These are phyloP conservation scores for Alloscopus bannaensis DNA, from an alignment of 2,888 invertebrate genomes.

Conservation along the genomic window DNA sequence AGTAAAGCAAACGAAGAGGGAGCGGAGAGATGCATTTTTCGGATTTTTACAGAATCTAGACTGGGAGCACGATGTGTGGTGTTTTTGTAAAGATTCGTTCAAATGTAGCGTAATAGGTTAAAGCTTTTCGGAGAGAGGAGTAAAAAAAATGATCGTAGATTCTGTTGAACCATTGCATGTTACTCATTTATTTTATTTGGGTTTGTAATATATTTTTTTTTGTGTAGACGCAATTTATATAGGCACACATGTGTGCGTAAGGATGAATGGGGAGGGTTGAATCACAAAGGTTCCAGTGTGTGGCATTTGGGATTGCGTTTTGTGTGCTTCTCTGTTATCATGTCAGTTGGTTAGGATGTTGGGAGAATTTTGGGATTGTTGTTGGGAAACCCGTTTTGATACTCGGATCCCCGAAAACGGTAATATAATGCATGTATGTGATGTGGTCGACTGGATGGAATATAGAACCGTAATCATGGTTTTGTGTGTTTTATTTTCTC, in stretches of 20 bases:
- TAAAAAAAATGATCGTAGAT: too few relatives aligned
- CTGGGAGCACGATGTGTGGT: conserved; percentile 14
- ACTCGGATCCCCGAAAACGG: neutral
- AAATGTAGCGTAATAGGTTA: conserved; percentile 27
- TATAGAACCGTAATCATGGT: conserved; percentile 66
- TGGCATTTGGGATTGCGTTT: neutral
- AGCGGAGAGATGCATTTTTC: conserved; percentile 52
- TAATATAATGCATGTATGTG: conserved; percentile 46
- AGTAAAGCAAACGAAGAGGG: conserved; percentile 22
- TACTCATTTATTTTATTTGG: conserved; percentile 22
- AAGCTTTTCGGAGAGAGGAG: neutral
- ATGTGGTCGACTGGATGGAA: conserved; percentile 63
- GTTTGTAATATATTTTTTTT: conserved; percentile 18
- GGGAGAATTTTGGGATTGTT: conserved; percentile 56
- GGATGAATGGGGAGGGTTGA: conserved; percentile 14
- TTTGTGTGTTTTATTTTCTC: conserved; percentile 52
- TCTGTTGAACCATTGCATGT: conserved; percentile 4
- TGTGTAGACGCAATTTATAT: too few relatives aligned
- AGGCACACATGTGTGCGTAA: too few relatives aligned
- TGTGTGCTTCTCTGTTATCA: conserved; percentile 4
- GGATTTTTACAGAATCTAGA: conserved; percentile 41
- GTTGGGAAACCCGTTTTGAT: conserved; percentile 53
- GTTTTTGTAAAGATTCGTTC: conserved; percentile 55
- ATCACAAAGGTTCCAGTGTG: conserved; percentile 35
- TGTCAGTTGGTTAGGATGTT: conserved; percentile 43